Conservation (phyloP, 1,140 invertebrate species). For the Liolophura sinensis region DNA sequence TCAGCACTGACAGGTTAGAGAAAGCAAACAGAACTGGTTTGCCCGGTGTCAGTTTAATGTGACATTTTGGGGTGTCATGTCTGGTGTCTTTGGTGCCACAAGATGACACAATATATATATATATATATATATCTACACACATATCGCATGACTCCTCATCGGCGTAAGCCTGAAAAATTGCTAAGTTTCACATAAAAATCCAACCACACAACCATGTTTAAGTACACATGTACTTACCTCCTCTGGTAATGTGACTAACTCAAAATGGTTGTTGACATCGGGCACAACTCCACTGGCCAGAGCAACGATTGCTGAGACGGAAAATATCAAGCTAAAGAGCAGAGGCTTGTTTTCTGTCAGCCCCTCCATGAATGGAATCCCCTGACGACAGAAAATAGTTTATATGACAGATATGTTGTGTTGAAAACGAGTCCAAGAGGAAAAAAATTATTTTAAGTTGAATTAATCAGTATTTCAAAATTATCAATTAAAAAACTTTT, state of each 20-base stretch:
- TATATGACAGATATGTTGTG: too few relatives aligned
- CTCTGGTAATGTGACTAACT: constrained; percentile 58
- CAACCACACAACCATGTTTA: not conserved
- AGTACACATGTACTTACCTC: constrained; percentile 40
- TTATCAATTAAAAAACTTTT: too few relatives aligned
- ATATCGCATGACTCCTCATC: not conserved
- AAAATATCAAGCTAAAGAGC: constrained; percentile 78
- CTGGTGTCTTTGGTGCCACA: not conserved
- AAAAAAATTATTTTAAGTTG: too few relatives aligned
- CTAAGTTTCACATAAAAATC: not conserved
- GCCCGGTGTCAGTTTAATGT: too few relatives aligned
- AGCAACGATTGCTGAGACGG: constrained; percentile 52
- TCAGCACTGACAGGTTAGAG: too few relatives aligned
- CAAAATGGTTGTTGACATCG: constrained; percentile 58
- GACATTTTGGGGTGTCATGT: not conserved
- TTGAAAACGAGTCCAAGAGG: too few relatives aligned
- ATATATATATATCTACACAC: not conserved
- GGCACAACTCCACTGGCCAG: constrained; percentile 58
- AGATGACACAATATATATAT: not conserved
- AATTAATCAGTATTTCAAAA: too few relatives aligned
- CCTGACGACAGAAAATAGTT: too few relatives aligned
- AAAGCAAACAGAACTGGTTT: too few relatives aligned
- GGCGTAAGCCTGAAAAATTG: not conserved
- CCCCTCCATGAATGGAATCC: constrained; percentile 98
- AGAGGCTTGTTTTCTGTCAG: constrained; percentile 88